Evolutionary conservation across 37 sponge, comb jelly and placozoan genomes (phyloP).

Genomic region (Cladorhizidae sp.): DNA sequence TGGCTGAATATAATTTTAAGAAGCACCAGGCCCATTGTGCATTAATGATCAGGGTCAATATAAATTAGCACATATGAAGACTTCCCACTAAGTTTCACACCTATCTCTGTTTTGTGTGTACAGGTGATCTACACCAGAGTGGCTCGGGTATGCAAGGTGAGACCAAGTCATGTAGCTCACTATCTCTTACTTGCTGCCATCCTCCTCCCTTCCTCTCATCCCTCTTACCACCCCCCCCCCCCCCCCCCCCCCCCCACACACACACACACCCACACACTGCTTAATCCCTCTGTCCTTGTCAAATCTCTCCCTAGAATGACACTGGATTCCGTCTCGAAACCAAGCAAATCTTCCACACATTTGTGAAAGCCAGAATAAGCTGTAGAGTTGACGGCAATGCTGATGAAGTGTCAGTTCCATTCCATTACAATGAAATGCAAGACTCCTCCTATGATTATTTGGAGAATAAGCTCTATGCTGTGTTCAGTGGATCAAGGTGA

Average conservation of each 20-base stretch:
- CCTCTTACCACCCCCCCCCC: not conserved
- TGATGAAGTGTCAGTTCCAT: slow-evolving; percentile 3
- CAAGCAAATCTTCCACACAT: slow-evolving; percentile 28
- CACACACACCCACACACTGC: not conserved
- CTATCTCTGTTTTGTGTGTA: too few species aligned
- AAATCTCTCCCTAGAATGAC: slow-evolving; percentile 27
- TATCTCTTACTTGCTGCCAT: not conserved
- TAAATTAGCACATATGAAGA: too few species aligned
- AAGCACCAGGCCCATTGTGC: too few species aligned
- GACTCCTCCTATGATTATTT: slow-evolving; percentile 27
- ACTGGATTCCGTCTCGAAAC: not conserved
- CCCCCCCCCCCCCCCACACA: not conserved
- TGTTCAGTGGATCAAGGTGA: slow-evolving; percentile 25
- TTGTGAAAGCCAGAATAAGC: slow-evolving; percentile 43
- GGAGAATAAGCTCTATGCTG: slow-evolving; percentile 48
- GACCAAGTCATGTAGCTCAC: not conserved
- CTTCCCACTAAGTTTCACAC: too few species aligned
- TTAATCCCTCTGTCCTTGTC: not conserved
- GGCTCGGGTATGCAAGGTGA: slow-evolving; percentile 59
- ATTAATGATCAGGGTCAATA: too few species aligned
- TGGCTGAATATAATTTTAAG: too few species aligned
- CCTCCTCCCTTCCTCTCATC: not conserved
- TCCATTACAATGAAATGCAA: slow-evolving; percentile 60
- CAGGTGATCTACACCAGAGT: slow-evolving; percentile 59
- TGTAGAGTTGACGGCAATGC: slow-evolving; percentile 25